A percentile compares a stretch with the other conserved stretches of the same genome.
Conservation (phyloP, 2,797 vertebrate genomes). For the Clarias fuscus region DNA sequence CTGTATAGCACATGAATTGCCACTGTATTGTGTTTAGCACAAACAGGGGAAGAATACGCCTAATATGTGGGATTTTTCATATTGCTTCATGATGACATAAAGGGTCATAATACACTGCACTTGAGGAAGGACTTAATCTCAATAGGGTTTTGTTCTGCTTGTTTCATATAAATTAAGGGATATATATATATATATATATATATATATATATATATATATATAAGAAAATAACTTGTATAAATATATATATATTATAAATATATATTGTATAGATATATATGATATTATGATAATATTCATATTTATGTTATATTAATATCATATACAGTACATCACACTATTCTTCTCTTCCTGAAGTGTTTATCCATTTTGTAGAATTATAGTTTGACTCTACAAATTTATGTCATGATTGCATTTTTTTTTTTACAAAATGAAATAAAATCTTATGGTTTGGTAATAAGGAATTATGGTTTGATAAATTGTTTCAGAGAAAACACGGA, state of each 20-base stretch:
- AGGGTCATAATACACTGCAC: conserved; percentile 41
- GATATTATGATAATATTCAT: no score
- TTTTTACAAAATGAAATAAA: not conserved
- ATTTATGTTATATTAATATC: no score
- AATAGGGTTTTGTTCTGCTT: not conserved
- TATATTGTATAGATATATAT: no score
- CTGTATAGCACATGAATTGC: conserved; percentile 53
- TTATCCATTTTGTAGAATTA: no score
- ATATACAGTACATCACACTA: no score
- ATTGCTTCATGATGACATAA: conserved; percentile 53
- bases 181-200: not conserved
- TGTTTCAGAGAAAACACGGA: not conserved
- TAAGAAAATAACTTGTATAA: not conserved
- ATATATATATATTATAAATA: no score
- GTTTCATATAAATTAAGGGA: not conserved
- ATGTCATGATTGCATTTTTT: no score
- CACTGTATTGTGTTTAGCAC: conserved; percentile 51
- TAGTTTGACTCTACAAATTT: no score
- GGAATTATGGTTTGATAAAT: not conserved
- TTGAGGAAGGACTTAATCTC: conserved; percentile 5
- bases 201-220: no score
- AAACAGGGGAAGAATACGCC: conserved; percentile 53
- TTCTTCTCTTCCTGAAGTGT: no score
- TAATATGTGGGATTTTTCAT: conserved; percentile 51
- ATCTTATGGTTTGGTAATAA: no score